Evolutionary conservation across 2,888 invertebrate genomes (phyloP), one percentile per base, ranked within the genome.

Genomic region (Andrena camellia): DNA sequence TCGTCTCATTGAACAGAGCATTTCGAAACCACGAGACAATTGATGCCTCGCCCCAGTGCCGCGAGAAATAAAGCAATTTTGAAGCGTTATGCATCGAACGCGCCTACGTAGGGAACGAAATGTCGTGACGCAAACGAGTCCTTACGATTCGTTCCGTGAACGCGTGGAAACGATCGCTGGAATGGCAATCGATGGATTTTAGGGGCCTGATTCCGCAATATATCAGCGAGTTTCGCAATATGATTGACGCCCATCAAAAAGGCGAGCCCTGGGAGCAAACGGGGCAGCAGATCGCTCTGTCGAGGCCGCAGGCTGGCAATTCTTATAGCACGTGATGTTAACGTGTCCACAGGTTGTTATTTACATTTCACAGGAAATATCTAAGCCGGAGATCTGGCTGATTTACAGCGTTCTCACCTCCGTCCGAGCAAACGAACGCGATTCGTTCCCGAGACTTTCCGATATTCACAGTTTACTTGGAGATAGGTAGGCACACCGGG

Each of bases 51-150:
- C 71, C n/a, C 42, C 23, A 48, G 54, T 20, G 63, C 71, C 76
- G 62, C 60, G 72, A 77, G 77, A 77, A 57, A 71, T 60, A 62
- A 62, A 75, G 57, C 26, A 77, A 72, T 77, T 77, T 77, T 72
- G 23, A 70, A 23, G 48, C 20, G 57, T 26, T 63, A 64, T 77
- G 69, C 59, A 42, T 42, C 26, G 63, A 63, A 63, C 42, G 35
- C 20, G 35, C 42, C 42, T 57, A 42, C 17, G 35, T 23, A 33
- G 59, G 26, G n/a, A 13, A 54, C 20, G 23, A 60, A 71, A 42
- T 57, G 71, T 48, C 33, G 13, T 75, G 74, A 20, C 23, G 52
- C 48, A 70, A 42, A 35, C 13, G 3, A 31, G 23, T 10, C 42
- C n/a, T 42, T 63, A 5, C 20, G 33, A 60, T 31, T 31, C 5